Base-by-base conservation (phyloP, 2,888 invertebrate genomes). In the Cancer borealis region DNA sequence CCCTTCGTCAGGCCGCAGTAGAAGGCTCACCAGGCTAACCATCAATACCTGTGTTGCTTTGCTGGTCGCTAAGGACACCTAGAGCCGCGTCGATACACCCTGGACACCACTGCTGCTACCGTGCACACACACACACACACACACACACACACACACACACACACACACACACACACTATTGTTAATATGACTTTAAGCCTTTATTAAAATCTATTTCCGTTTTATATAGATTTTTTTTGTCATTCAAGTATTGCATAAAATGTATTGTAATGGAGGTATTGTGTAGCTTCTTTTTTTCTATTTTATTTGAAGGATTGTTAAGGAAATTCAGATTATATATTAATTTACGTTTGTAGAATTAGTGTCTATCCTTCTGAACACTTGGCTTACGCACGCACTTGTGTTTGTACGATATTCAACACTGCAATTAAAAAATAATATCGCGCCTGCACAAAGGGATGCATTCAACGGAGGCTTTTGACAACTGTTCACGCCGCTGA, bases 121-220 rank as follows among this genome's bases (percentile, higher is more conserved):
- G 26, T n/a, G n/a, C 66, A n/a, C 66, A 66, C 66, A 66, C 66
- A n/a, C 66, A 66, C 66, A 66, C 66, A 66, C 66, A 66, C 66
- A 66, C 66, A 66, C 12, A 17, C 17, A 66, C 66, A 66, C 66
- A 66, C 66, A 66, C 66, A 66, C 66, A 66, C 66, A 66, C 66
- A 66, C 66, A 66, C 66, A 66, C 66, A 66, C 66, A 66, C 66
- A 66, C 66, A 66, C 66, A 66, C 66, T 4, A 17, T 12, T 14
- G 54, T 60, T 60, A 21, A 60, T 17, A 60, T 60, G 5, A 60
- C 21, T 14, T 60, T 4, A 60, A 2, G 14, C 60, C 60, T 17
- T 60, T 60, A 21, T 60, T 17, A 60, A 10, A 4, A 60, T 4
- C 60, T 60, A 3, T 21, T 60, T 60, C 21, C 60, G 10, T 60